These are phyloP conservation scores for Danio rerio DNA, from an alignment of 2,113 vertebrate species.

Conservation along the genomic window DNA sequence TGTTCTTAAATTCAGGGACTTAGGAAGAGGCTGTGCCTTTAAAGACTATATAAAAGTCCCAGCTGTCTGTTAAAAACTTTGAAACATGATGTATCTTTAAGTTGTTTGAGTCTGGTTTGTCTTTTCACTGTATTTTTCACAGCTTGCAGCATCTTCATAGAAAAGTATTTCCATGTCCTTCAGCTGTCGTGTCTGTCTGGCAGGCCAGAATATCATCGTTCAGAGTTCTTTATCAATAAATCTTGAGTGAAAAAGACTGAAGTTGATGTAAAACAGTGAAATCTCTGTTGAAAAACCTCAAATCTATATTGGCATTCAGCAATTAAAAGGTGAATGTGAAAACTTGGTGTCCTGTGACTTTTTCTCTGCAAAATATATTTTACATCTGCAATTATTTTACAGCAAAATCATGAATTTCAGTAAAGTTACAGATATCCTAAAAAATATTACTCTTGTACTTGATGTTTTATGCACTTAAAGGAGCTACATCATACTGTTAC, in stretches of 20 bases:
- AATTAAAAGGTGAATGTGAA: constrained; percentile 71
- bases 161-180: constrained; percentile 35
- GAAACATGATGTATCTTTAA: background rate
- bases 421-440: too few relatives aligned
- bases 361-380: background rate
- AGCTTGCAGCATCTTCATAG: constrained; percentile 38
- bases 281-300: constrained; percentile 51
- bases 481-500: too few relatives aligned
- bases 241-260: constrained; percentile 42
- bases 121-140: constrained; percentile 3
- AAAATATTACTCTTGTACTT: too few relatives aligned
- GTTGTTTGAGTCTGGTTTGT: constrained; percentile 11
- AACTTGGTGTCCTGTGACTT: constrained; percentile 21
- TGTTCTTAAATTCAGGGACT: constrained; percentile 1
- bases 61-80: background rate
- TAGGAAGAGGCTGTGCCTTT: constrained; percentile 47
- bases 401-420: too few relatives aligned
- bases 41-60: constrained; percentile 22
- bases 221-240: constrained; percentile 32
- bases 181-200: constrained; percentile 72
- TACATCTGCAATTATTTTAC: too few relatives aligned
- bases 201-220: constrained; percentile 71
- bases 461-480: too few relatives aligned
- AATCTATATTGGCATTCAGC: constrained; percentile 51
- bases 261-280: constrained; percentile 6